Evolutionary conservation across 2,888 invertebrate species (phyloP), one percentile per base, ranked within the genome.

Genomic region (Agonum fuliginosum): DNA sequence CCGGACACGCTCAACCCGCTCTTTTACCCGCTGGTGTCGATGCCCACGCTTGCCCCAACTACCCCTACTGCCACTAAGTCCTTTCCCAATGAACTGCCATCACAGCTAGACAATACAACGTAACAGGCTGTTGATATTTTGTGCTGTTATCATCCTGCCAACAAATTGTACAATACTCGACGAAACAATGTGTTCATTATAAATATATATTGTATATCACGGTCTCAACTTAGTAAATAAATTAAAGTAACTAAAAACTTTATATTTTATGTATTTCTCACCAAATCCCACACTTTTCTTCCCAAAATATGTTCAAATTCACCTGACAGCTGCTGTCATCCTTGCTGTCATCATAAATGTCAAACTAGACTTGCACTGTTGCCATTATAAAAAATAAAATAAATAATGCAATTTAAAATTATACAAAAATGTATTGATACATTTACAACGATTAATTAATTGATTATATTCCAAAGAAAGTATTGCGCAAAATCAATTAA

Each of bases 21-120:
- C 84, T 83, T 80, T 82, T 86, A 65, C 87, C 87, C n/a, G 87
- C 87, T 79, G 87, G 87, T 78, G 87, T 87, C 19, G 84, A 85
- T 79, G 83, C 86, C n/a, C 82, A 82, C 65, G 80, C 86, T 14
- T 87, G 87, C 80, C 87, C 87, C 79, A 86, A 87, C 83, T 87
- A 87, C 79, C 87, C 86, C 37, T 87, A 86, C 86, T 87, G 87
- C 80, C 84, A 85, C 81, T 85, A 84, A 83, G 27, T 75, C 78
- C n/a, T 46, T 3, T 20, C 37, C 54, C n/a, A 30, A 43, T 43
- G 41, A 65, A 67, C 48, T 75, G 65, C 34, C 48, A 12, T 48
- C 65, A 51, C 51, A 67, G 51, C 67, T 75, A 75, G 75, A 75
- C 67, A 75, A 67, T 75, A 48, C 75, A 65, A 75, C 67, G 48